Base-by-base conservation (phyloP, 1,140 invertebrate genomes). In the Ceratina australensis region DNA sequence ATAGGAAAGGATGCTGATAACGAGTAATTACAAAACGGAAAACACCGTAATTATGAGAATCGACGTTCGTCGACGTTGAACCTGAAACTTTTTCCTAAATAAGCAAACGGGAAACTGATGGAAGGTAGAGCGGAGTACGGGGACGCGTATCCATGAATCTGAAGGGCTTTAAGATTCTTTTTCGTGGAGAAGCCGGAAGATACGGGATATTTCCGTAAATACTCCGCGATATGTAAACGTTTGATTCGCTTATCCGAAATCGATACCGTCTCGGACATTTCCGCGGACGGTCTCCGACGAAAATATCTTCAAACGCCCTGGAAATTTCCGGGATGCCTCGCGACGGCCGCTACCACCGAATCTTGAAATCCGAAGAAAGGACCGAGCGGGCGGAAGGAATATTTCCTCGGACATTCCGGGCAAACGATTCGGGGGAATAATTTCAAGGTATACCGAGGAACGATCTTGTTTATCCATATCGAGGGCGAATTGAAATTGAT, bases 401-500 rank as follows among this genome's bases (percentile, higher is more conserved):
- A 49, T 67, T 68, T 68, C 73, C 22, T n/a, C 24, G 24, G 20
- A 22, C 54, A 68, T 67, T 68, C 26, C 56, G 10, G 13, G 10
- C 24, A 12, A 49, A 33, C 20, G 75, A 64, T 56, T 64, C 49
- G 49, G 16, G 4, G 28, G 67, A 71, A 78, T 71, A 78, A 72
- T 71, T 78, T 78, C 50, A 54, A 33, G 49, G 57, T 69, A 68
- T 59, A 75, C 49, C 22, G 67, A 16, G 59, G 60, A 61, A 47
- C 75, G 50, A 78, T 72, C 69, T 65, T 72, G 60, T 72, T 72
- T 78, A 78, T 72, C 69, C 60, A 72, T 63, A 78, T 72, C 49
- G 69, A 57, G 13, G 61, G 18, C 69, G 76, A 72, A 72, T 78
- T 78, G 76, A 72, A 78, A 78, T 61, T 65, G 76, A 78, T 77